Evolutionary conservation across 2,888 invertebrate species (phyloP).

Genomic region (Odontocerum albicorne): DNA sequence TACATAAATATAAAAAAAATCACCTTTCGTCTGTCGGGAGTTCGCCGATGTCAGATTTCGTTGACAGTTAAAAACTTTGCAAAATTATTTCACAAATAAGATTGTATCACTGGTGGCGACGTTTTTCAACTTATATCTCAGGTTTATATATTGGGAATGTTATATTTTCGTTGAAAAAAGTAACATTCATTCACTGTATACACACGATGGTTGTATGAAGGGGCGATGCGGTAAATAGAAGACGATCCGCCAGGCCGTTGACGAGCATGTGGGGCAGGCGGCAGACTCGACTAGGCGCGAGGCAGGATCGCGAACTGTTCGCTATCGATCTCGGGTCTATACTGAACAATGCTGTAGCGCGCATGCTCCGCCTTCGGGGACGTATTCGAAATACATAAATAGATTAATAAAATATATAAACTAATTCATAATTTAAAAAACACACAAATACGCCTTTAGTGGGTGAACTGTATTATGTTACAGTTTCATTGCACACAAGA

Average conservation of each 20-base stretch:
- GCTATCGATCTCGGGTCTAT: constrained; percentile 14
- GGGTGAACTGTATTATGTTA: too few species aligned
- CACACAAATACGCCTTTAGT: too few species aligned
- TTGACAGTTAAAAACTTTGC: neutral
- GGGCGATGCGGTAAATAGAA: neutral
- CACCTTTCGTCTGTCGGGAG: constrained; percentile 3
- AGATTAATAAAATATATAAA: too few species aligned
- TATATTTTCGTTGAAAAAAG: neutral
- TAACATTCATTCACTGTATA: constrained; percentile 7
- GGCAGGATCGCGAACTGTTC: constrained; percentile 1
- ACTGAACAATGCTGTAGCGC: constrained; percentile 4
- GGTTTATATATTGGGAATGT: neutral
- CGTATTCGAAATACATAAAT: neutral
- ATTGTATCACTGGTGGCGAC: constrained; percentile 6
- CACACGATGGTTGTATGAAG: neutral
- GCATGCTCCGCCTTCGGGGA: constrained; percentile 3
- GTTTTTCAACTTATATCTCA: neutral
- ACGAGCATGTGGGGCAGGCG: neutral
- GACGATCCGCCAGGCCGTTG: neutral
- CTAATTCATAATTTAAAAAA: too few species aligned
- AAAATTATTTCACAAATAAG: constrained; percentile 4
- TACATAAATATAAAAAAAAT: constrained; percentile 2
- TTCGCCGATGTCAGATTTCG: constrained; percentile 1
- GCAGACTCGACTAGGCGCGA: neutral
- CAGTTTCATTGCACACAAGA: too few species aligned